phyloP scores from a whole-genome alignment of 2,888 invertebrate genomes.

The Seira musarum region DNA sequence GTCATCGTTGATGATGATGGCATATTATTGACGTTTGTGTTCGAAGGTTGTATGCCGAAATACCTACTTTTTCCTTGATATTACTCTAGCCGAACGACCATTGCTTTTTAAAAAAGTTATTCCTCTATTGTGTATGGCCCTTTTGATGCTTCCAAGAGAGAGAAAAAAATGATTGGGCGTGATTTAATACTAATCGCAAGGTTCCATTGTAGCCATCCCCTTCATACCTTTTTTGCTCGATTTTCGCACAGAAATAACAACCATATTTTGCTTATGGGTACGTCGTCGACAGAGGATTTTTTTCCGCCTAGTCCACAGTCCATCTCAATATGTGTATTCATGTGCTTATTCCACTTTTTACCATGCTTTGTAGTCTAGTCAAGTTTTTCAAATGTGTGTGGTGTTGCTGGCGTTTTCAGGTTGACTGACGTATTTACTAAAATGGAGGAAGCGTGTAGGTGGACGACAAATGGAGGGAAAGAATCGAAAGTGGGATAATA shows the following conservation, averaged over 20 bases:
- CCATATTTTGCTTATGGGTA: neutral
- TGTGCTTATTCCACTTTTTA: neutral
- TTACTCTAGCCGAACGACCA: no score
- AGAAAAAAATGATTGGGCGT: conserved; percentile 50
- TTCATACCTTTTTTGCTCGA: conserved; percentile 5
- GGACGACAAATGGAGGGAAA: conserved; percentile 26
- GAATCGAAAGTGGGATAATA: conserved; percentile 12
- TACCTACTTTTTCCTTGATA: conserved; percentile 1
- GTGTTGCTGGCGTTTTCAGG: conserved; percentile 27
- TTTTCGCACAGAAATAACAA: neutral
- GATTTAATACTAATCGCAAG: conserved; percentile 45
- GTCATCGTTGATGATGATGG: conserved; percentile 38
- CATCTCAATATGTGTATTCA: neutral
- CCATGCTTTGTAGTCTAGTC: neutral
- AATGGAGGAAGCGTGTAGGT: conserved; percentile 45
- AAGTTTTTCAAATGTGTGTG: conserved; percentile 10
- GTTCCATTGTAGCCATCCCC: conserved; percentile 7
- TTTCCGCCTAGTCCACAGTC: neutral
- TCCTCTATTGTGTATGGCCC: no score
- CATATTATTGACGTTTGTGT: conserved; percentile 55
- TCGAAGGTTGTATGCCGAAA: conserved; percentile 34
- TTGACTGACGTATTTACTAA: conserved; percentile 22
- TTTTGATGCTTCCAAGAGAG: neutral
- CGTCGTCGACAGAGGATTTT: conserved; percentile 6
- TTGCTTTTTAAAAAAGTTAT: no score